phyloP scores from a whole-genome alignment of 2,113 vertebrate species.

The Psammodynastes pulverulentus region DNA sequence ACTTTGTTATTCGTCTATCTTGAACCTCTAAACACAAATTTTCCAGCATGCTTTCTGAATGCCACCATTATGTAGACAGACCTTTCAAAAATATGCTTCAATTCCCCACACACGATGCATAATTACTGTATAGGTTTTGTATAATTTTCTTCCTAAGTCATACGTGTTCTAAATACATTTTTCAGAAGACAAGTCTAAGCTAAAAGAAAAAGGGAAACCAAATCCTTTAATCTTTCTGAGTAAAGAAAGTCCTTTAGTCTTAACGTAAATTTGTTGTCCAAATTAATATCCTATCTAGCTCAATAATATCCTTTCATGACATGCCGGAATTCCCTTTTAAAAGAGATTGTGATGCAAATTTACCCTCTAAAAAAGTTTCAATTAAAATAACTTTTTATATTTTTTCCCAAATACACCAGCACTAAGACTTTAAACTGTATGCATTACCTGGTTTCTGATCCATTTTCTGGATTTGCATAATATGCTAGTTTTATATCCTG shows the following conservation, averaged over 20 bases:
- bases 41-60: not conserved
- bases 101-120: not conserved
- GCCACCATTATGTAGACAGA: not conserved
- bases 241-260: not conserved
- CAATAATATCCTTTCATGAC: not conserved
- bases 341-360: not conserved
- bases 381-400: not conserved
- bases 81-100: not conserved
- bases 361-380: not conserved
- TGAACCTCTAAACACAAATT: not conserved
- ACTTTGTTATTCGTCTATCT: not conserved
- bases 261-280: not conserved
- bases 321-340: not conserved
- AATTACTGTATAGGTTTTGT: not conserved
- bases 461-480: not conserved
- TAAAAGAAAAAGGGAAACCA: not conserved
- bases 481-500: not conserved
- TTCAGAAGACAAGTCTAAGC: not conserved
- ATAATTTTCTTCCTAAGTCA: not conserved
- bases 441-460: not conserved
- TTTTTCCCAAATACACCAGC: not conserved
- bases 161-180: not conserved
- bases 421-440: not conserved
- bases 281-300: not conserved
- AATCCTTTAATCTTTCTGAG: not conserved